Evolutionary conservation across 2,797 vertebrate species (phyloP).

Genomic region (Anolis apletophallus): DNA sequence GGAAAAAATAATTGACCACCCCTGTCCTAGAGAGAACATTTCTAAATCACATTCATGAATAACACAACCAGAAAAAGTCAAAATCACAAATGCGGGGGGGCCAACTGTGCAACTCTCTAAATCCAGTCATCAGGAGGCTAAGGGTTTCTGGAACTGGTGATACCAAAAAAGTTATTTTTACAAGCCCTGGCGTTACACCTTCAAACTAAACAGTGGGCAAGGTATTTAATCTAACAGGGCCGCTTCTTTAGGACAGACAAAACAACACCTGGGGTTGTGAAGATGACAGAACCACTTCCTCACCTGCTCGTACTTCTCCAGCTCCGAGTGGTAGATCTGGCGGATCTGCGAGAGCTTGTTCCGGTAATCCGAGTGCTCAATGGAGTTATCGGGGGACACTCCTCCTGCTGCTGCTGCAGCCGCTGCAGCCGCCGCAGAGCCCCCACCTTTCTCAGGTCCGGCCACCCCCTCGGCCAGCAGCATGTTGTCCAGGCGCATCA

Average conservation of each 20-base stretch:
- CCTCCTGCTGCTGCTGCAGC: constrained; percentile 90
- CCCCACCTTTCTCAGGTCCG: constrained; percentile 91
- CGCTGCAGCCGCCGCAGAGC: constrained; percentile 88
- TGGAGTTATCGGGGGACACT: constrained; percentile 89
- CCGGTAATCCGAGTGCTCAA: constrained; percentile 95
- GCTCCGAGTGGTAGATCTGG: constrained; percentile 94
- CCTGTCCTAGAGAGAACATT: too few relatives aligned
- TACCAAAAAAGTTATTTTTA: too few relatives aligned
- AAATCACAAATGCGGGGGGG: too few relatives aligned
- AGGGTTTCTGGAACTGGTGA: too few relatives aligned
- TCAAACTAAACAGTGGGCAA: not conserved
- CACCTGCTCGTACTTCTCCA: constrained; percentile 98
- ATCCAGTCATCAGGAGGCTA: too few relatives aligned
- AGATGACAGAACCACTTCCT: constrained; percentile 7
- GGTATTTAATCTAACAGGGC: not conserved
- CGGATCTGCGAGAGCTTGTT: constrained; percentile 96
- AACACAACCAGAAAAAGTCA: too few relatives aligned
- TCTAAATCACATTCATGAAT: too few relatives aligned
- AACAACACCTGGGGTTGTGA: too few relatives aligned
- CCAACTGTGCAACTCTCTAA: too few relatives aligned
- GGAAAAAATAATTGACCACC: too few relatives aligned
- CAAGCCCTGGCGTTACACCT: not conserved
- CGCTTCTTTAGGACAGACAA: too few relatives aligned
- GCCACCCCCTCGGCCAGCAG: constrained; percentile 92
- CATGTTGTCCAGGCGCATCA: constrained; percentile 95